Percentiles rank a stretch among this genome's conserved stretches.
phyloP scores from a whole-genome alignment of 2,113 vertebrate genomes.

The Herpailurus yagouaroundi region DNA sequence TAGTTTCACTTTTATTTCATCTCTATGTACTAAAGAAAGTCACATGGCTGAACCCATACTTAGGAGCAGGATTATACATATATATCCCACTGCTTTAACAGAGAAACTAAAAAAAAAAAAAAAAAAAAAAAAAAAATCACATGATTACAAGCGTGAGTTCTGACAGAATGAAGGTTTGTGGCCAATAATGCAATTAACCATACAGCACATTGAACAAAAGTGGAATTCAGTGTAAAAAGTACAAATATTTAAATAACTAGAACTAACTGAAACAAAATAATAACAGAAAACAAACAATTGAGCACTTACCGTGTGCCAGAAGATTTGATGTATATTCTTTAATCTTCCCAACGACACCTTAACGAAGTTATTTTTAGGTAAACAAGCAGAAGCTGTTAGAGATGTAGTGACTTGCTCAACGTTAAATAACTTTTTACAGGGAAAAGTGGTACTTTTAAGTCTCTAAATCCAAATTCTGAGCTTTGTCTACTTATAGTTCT shows the following conservation, averaged over 20 bases:
- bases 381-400: not conserved
- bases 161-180: not conserved
- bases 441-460: not conserved
- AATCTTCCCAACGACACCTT: not conserved
- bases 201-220: not conserved
- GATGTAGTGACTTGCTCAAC: not conserved
- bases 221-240: not conserved
- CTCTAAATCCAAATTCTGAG: not conserved
- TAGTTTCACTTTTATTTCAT: not conserved
- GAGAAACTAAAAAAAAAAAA: not conserved
- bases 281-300: not conserved
- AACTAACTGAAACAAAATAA: not conserved
- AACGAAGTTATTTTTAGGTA: not conserved
- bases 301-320: not conserved
- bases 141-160: not conserved
- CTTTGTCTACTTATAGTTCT: not conserved
- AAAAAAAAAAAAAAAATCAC: not conserved
- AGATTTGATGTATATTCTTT: not conserved
- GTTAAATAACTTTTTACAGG: not conserved
- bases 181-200: not conserved
- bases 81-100: not conserved
- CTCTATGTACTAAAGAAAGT: not conserved
- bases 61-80: not conserved
- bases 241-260: conserved; percentile 5
- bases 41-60: not conserved